Base-by-base conservation (phyloP, 2,113 vertebrate species). In the Ptilorrhoa leucosticta region DNA sequence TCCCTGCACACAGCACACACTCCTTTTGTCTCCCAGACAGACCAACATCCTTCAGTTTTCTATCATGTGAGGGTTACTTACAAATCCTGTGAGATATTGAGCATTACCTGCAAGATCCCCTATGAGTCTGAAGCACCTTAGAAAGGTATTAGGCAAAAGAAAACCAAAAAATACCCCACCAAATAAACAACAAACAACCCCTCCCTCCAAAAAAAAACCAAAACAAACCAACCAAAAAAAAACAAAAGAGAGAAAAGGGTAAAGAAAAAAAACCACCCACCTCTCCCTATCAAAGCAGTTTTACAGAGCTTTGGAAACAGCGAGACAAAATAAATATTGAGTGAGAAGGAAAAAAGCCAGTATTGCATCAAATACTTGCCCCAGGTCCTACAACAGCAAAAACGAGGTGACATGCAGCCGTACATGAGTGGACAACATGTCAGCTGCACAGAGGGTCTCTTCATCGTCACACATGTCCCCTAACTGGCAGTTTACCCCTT, bases 381-480 rank as follows among this genome's bases (percentile, higher is more conserved):
- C 58, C 81, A 80, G 98, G 98, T 96, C 93, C 88, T 94, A 56
- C 94, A 93, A 85, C 86, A 96, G 95, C 92, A 94, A 83, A 88
- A 96, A 94, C 51, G 90, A 97, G 96, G 97, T 97, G 97, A 97
- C 83, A 84, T 95, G 90, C 95, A 90, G 96, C 94, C 80, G 93
- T 98, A 97, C 97, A 97, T 96, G 97, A 98, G 91, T 95, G 97
- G 98, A 98, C 98, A 98, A 98, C 90, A 97, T 97, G 97, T 98
- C 98, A 98, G 96, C 94, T 85, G 95, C 95, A 97, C 92, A 96
- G 96, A 97, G 96, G 91, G 97, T 96, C 97, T 95, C 97, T 97
- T 98, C 96, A 97, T 97, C 94, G 77, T 96, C 94, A 96, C 95
- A 63, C 90, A 66, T 54, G 80, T 94, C 93, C 98, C 96, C 95